Evolutionary conservation across 2,888 invertebrate species (phyloP), one percentile per base, ranked within the genome.

Genomic region (Allolobophora icterica): DNA sequence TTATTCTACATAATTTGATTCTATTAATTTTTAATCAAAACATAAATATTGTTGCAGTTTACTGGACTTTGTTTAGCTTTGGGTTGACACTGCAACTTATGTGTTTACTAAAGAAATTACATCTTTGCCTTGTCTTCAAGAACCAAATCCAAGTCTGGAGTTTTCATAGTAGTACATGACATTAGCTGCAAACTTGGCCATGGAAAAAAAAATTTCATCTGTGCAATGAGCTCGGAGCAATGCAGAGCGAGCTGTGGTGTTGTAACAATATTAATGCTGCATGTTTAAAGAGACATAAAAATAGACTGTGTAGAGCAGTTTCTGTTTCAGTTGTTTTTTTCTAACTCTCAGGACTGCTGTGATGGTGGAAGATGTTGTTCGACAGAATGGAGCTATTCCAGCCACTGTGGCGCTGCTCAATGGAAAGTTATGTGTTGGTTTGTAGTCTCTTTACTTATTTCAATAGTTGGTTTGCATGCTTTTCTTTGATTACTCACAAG

Each of bases 391-490:
- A 45, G 98, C 97, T 13, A 95, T 97, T 30, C 99, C 99, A 58
- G 99, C 99, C 0, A 99, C 99, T 0, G 97, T 99, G 94, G 99
- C 97, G 0, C 97, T 99, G 84, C 94, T 99, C 13, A 96, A 97
- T 93, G 99, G 99, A 0, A 96, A 97, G 94, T 95, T 99, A 21
- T 97, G 97, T 94, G 97, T 98, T 3, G 99, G 99, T 94, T 45
- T 91, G 94, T 89, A 21, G 24, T 19, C 52, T 91, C 17, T 84
- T 90, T 71, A 89, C 21, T 89, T 89, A 19, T 21, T 33, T 34
- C 35, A 34, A 87, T n/a, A 87, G 24, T 89, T 89, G 38, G 35
- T 84, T 84, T 30, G 30, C 42, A 38, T 90, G 11, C 33, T 38
- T 1, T 33, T 40, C n/a, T 89, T 84, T 33, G 11, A 42, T n/a